Conservation (phyloP, 2,113 vertebrate species). For the Planiliza haematocheilus region DNA sequence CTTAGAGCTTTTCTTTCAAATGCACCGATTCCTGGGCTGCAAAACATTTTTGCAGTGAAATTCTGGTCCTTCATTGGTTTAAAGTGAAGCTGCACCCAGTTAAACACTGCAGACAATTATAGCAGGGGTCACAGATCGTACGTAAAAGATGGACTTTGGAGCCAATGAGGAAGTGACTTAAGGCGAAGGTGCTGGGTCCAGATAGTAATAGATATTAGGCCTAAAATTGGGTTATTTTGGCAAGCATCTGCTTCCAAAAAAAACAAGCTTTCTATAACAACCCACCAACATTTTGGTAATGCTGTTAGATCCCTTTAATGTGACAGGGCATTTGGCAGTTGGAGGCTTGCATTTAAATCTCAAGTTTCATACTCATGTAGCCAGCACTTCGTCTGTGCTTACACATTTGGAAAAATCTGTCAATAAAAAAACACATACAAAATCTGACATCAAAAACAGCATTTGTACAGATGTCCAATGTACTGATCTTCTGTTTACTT, state of each 20-base stretch:
- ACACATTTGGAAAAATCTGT: not conserved
- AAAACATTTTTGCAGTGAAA: not conserved
- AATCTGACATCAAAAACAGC: slow-evolving; percentile 6
- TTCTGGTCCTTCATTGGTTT: not conserved
- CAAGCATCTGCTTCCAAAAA: no score
- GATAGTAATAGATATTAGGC: no score
- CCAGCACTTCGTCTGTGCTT: not conserved
- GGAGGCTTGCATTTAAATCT: no score
- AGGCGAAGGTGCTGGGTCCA: no score
- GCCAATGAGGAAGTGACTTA: no score
- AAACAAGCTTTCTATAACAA: no score
- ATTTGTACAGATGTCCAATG: slow-evolving; percentile 24
- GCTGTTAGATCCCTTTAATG: not conserved
- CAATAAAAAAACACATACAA: not conserved
- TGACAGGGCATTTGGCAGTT: not conserved
- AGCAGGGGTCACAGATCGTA: not conserved
- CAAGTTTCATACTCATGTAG: not conserved
- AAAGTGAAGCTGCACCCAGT: not conserved
- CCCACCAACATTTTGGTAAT: no score
- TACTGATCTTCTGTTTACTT: slow-evolving; percentile 26
- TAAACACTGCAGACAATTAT: not conserved
- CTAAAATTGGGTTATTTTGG: no score
- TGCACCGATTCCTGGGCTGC: not conserved
- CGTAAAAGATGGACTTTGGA: no score
- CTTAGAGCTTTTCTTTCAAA: slow-evolving; percentile 6